phyloP scores from a whole-genome alignment of 37 sponge, comb jelly and placozoan genomes.

The Diacarnus erythraeanus region DNA sequence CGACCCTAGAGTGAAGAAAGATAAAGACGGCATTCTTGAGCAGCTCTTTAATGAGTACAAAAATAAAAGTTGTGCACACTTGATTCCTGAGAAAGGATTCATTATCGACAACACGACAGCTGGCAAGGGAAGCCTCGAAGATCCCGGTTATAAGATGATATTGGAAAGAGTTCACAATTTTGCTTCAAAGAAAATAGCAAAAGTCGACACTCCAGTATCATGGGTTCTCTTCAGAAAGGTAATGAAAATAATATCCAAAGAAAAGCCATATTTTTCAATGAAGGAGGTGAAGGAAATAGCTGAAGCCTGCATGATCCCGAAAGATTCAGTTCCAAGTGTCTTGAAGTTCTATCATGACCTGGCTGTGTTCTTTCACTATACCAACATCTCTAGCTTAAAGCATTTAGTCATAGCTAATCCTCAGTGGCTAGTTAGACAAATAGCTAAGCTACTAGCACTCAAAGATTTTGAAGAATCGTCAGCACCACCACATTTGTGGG shows the following conservation, averaged over 20 bases:
- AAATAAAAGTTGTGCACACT: slow-evolving; percentile 17
- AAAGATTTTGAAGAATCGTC: not conserved
- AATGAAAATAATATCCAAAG: slow-evolving; percentile 5
- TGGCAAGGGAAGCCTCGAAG: slow-evolving; percentile 33
- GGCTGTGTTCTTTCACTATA: slow-evolving; percentile 43
- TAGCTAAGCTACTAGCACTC: slow-evolving; percentile 24
- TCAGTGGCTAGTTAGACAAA: slow-evolving; percentile 35
- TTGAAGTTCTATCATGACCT: slow-evolving; percentile 62
- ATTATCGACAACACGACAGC: slow-evolving; percentile 61
- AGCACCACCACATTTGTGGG: not conserved
- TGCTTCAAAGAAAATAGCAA: slow-evolving; percentile 4
- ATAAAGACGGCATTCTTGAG: not conserved
- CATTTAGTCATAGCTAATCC: slow-evolving; percentile 37
- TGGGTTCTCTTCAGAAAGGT: slow-evolving; percentile 56
- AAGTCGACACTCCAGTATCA: slow-evolving; percentile 32
- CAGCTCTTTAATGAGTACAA: slow-evolving; percentile 1
- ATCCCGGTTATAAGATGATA: slow-evolving; percentile 21
- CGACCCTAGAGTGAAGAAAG: not conserved
- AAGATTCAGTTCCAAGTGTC: slow-evolving; percentile 26
- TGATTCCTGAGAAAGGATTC: not conserved
- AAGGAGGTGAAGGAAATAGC: slow-evolving; percentile 13
- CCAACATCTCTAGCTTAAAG: slow-evolving; percentile 6
- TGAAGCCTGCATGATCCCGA: slow-evolving; percentile 7
- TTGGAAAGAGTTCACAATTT: slow-evolving; percentile 13
- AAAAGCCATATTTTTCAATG: slow-evolving; percentile 12